Evolutionary conservation across 2,113 vertebrate species (phyloP), one percentile per base, ranked within the genome.

Genomic region (Mirza zaza): DNA sequence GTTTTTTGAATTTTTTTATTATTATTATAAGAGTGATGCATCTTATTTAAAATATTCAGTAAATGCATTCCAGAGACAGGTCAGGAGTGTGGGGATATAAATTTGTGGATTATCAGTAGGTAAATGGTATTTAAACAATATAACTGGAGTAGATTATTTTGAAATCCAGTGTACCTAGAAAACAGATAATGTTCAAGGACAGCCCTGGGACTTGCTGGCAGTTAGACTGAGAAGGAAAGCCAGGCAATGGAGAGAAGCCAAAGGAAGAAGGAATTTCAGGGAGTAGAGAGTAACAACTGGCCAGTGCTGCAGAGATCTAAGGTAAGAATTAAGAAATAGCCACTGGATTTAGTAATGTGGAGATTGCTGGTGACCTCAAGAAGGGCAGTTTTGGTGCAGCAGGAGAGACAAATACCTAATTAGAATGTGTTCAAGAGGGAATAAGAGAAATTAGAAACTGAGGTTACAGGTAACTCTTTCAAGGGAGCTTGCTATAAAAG

Each of bases 41-140:
- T 80, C 34, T 85, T 81, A 70, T 57, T 80, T 88, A 71, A 93
- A 91, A 88, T 80, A 75, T 68, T 71, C 36, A 91, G 34, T 61
- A 92, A 73, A 39, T 50, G 29, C 4, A 36, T 59, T 87, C 21
- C 23, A 85, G 39, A 79, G 57, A 79, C 5, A 93, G 20, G 29
- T 65, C 36, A 91, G n/a, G 6, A 36, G 3, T 87, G 2, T 82
- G 75, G 21, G 77, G 20, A 55, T 76, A 79, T 4, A 87, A 68
- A 94, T 48, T 85, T 29, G 4, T 36, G 23, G n/a, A 39, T 95
- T 88, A 48, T 68, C 11, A 42, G 6, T 84, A 88, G 23, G 8
- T 36, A 91, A 75, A 27, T 79, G 17, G 11, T 86, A 87, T 42
- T 87, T 59, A 67, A 90, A 57, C 34, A 88, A 20, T 77, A 11